Evolutionary conservation across 2,113 vertebrate genomes (phyloP).

Genomic region (Pholis gunnellus): DNA sequence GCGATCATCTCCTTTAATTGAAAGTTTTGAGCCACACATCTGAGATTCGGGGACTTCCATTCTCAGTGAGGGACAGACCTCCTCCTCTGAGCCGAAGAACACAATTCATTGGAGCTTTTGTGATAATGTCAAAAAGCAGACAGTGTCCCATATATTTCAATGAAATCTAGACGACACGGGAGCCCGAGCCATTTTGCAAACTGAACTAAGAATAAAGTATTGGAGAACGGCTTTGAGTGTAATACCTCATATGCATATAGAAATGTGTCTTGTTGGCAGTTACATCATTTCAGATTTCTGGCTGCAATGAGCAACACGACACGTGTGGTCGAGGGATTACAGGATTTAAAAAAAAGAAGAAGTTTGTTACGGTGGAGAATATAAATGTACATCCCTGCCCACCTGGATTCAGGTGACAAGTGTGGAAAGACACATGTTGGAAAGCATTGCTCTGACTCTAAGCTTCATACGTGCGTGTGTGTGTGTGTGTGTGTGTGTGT

Average conservation of each 20-base stretch:
- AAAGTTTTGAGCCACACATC: constrained; percentile 17
- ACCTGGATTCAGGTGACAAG: constrained; percentile 27
- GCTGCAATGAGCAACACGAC: background rate
- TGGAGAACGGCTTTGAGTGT: background rate
- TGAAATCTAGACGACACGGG: background rate
- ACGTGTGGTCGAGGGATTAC: constrained; percentile 35
- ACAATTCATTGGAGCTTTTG: constrained; percentile 3
- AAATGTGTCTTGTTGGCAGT: constrained; percentile 5
- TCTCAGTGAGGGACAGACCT: background rate
- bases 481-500: constrained; percentile 16
- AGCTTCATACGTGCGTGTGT: constrained; percentile 20
- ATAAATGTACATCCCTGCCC: constrained; percentile 1
- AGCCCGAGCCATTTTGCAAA: background rate
- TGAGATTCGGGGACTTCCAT: constrained; percentile 6
- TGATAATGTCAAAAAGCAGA: constrained; percentile 15
- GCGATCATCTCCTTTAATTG: background rate
- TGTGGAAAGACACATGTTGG: constrained; percentile 30
- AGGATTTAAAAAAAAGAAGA: constrained; percentile 5
- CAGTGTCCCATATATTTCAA: background rate
- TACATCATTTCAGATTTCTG: background rate
- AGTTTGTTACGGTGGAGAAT: background rate
- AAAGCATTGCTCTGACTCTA: constrained; percentile 16
- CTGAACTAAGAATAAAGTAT: constrained; percentile 7
- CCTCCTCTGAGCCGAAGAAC: constrained; percentile 6
- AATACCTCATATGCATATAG: background rate